Base-by-base conservation (phyloP, 2,113 vertebrate genomes). In the Lagopus leucura region DNA sequence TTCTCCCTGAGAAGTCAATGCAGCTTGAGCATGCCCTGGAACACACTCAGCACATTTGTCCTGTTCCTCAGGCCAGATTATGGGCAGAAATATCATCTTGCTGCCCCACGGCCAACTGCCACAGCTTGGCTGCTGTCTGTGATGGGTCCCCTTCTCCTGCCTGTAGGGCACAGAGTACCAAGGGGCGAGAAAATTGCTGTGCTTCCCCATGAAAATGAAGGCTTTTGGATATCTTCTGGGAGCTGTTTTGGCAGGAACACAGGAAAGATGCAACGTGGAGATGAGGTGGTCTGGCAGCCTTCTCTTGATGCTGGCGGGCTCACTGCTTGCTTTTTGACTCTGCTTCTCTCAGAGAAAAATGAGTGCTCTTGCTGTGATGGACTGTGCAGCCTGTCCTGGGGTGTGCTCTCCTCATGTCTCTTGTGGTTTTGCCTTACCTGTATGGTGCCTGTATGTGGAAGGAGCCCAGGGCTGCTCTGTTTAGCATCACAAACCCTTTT, bases 1-100 rank as follows among this genome's bases (percentile, higher is more conserved):
- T 96, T 96, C 94, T 93, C 61, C 58, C 55, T 34, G 58, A 89
- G 82, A 73, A 80, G 42, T 61, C 64, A 67, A 32, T 52, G 73
- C 3, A 21, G 64, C 64, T 73, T 45, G 24, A 63, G 63, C 85
- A 28, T 63, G 24, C 34, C 34, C 75, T 94, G 90, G 90, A 92
- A 66, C 20, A 10, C 8, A 6, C 64, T 65, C 64, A 66, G 58
- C n/a, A 40, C 12, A 2, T 50, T 87, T 60, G 16, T 57, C 70
- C 75, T 1, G 0, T 47, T 73, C 57, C 73, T 84, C 50, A 17
- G 79, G 76, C 73, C 71, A 45, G 63, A 34, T 82, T 77, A 70
- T 70, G 47, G 40, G 61, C 42, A 85, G 60, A 5, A 90, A 69
- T 45, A 24, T 42, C 48, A 32, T 43, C 72, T 75, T 89, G 71